Evolutionary conservation across 1,140 invertebrate species (phyloP).

Genomic region (Lordiphosa mommai): DNA sequence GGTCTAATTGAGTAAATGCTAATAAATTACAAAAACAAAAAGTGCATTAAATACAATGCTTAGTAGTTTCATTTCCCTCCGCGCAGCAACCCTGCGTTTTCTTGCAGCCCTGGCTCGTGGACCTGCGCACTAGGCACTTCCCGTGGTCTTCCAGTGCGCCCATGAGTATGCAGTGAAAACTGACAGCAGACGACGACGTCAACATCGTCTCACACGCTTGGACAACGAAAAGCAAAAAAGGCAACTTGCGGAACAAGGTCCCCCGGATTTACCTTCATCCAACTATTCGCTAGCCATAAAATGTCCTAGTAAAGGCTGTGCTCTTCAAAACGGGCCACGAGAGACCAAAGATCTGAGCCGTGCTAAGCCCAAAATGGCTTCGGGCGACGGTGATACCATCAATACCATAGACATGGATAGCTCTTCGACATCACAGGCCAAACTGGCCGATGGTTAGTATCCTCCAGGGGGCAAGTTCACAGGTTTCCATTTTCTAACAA

Average conservation of each 20-base stretch:
- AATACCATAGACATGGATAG: conserved; percentile 84
- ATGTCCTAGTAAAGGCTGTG: conserved; percentile 40
- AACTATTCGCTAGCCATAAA: no score
- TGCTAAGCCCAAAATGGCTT: conserved; percentile 82
- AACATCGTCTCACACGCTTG: conserved; percentile 51
- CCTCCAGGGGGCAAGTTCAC: no score
- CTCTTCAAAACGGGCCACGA: not conserved
- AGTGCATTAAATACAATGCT: conserved; percentile 47
- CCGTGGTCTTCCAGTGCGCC: conserved; percentile 53
- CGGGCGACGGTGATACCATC: conserved; percentile 83
- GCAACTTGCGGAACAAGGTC: conserved; percentile 39
- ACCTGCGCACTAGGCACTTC: conserved; percentile 28
- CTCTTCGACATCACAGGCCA: conserved; percentile 71
- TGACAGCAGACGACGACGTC: conserved; percentile 63
- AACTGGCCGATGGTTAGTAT: conserved; percentile 72
- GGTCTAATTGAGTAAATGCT: conserved; percentile 72
- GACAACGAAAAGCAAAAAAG: conserved; percentile 33
- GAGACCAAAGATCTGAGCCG: conserved; percentile 20
- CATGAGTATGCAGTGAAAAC: conserved; percentile 76
- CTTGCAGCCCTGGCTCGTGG: conserved; percentile 37
- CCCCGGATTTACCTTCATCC: not conserved
- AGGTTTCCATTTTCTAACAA: conserved; percentile 12
- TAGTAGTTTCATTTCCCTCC: not conserved
- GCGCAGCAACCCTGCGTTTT: conserved; percentile 18
- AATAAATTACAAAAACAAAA: conserved; percentile 61